These are phyloP conservation scores for Loris lydekkerianus DNA, from an alignment of 2,797 vertebrate genomes.

Conservation along the genomic window DNA sequence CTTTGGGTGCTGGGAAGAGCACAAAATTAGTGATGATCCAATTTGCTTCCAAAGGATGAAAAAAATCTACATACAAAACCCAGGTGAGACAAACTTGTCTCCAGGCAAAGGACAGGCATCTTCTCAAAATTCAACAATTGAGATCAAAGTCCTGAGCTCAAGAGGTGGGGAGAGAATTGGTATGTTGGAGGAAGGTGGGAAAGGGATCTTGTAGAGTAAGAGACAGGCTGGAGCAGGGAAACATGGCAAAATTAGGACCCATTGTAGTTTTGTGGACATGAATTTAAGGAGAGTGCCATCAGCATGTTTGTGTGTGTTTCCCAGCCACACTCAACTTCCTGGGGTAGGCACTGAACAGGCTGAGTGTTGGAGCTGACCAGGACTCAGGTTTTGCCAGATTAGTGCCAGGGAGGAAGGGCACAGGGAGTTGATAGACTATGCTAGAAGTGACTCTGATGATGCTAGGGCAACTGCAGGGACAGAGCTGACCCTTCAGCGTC, in stretches of 20 bases:
- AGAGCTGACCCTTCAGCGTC: not conserved
- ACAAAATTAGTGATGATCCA: not conserved
- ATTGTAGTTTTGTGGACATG: not conserved
- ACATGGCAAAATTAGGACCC: rapidly evolving
- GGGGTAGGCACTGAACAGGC: too few relatives aligned
- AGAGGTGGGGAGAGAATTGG: too few relatives aligned
- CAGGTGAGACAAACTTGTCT: not conserved
- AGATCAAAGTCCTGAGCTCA: not conserved
- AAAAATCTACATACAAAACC: not conserved
- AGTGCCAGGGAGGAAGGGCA: not conserved
- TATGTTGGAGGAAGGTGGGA: not conserved
- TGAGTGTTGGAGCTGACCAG: not conserved
- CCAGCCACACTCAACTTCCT: not conserved
- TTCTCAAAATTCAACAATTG: not conserved
- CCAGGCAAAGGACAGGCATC: not conserved
- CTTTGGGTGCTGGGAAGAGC: not conserved
- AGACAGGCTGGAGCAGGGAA: not conserved
- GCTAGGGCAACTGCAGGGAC: rapidly evolving
- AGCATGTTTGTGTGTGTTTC: not conserved
- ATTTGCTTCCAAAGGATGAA: not conserved
- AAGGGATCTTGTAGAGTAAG: too few relatives aligned
- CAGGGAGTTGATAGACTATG: not conserved
- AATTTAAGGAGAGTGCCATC: not conserved
- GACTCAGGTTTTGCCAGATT: not conserved
- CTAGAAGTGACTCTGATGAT: not conserved